A percentile compares a stretch with the other conserved stretches of the same genome.
Evolutionary conservation across 2,113 vertebrate species (phyloP).

Genomic region (Laticauda colubrina): DNA sequence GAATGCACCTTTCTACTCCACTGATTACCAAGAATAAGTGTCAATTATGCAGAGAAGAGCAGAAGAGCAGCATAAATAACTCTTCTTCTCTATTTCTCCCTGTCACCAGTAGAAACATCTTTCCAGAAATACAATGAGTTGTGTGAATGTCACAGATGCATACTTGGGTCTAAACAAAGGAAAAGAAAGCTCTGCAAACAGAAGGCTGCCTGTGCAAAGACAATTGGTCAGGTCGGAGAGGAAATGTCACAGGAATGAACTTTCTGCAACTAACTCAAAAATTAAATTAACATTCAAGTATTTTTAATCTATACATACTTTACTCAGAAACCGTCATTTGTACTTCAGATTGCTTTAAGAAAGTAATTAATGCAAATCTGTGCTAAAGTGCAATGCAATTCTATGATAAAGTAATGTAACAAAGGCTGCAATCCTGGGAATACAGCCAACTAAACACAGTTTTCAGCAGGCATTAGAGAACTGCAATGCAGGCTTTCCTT

Average conservation of each 20-base stretch:
- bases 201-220: neutral
- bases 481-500: neutral
- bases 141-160: neutral
- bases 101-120: neutral
- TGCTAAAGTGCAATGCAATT: conserved; percentile 32
- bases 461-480: neutral
- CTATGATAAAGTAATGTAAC: neutral
- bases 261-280: neutral
- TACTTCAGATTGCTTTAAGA: conserved; percentile 21
- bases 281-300: neutral
- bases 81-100: neutral
- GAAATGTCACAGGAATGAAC: neutral
- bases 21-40: neutral
- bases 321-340: conserved; percentile 15
- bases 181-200: neutral
- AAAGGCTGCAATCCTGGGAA: neutral
- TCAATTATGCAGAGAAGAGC: neutral
- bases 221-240: neutral
- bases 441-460: neutral
- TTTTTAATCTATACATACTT: neutral
- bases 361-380: neutral
- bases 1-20: neutral
- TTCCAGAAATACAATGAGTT: neutral
- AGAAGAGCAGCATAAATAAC: neutral
- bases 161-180: neutral